Conservation (phyloP, 2,797 vertebrate genomes). For the Girardinus metallicus region DNA sequence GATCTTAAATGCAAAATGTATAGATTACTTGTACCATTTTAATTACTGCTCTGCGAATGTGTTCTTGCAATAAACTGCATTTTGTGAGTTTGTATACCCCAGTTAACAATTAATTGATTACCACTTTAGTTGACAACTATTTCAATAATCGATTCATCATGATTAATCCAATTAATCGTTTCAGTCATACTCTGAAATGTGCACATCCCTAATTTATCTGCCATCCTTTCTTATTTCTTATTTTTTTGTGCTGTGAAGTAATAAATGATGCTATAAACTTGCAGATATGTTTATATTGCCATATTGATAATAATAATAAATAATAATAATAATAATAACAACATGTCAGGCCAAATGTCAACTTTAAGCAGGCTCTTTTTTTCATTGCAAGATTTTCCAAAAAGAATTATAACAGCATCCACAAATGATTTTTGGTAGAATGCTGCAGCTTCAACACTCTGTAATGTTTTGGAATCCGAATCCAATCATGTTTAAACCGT, state of each 20-base stretch:
- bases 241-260: background rate
- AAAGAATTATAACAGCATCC: slow-evolving; percentile 39
- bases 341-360: background rate
- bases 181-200: too few relatives aligned
- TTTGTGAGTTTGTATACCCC: too few relatives aligned
- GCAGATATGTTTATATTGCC: background rate
- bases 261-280: background rate
- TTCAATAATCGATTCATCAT: too few relatives aligned
- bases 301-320: background rate
- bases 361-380: background rate
- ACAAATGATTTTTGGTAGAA: slow-evolving; percentile 48
- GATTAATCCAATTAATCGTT: too few relatives aligned
- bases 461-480: slow-evolving; percentile 55
- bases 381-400: slow-evolving; percentile 3
- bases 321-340: too few relatives aligned
- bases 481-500: slow-evolving; percentile 59
- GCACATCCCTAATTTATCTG: background rate
- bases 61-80: too few relatives aligned
- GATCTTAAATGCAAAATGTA: too few relatives aligned
- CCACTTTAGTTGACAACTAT: too few relatives aligned
- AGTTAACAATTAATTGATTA: too few relatives aligned
- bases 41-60: too few relatives aligned
- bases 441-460: slow-evolving; percentile 47
- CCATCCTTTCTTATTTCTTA: background rate
- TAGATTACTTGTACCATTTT: too few relatives aligned